Conservation (phyloP, 2,888 invertebrate species). For the Phyllotreta striolata region DNA sequence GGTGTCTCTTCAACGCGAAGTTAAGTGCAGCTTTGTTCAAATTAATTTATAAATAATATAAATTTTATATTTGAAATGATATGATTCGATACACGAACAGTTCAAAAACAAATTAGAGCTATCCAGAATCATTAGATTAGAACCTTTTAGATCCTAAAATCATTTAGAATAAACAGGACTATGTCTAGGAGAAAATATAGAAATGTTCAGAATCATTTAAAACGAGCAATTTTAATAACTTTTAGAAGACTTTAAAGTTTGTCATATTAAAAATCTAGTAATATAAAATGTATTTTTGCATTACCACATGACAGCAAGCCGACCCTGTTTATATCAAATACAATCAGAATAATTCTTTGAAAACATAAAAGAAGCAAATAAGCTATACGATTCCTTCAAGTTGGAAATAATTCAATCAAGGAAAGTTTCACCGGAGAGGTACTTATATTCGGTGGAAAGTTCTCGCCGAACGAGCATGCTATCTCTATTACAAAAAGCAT, state of each 20-base stretch:
- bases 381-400: slow-evolving; percentile 12
- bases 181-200: too few species aligned
- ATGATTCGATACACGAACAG: too few species aligned
- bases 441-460: slow-evolving; percentile 34
- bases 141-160: too few species aligned
- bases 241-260: too few species aligned
- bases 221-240: neutral
- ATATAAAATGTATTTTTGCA: too few species aligned
- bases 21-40: neutral
- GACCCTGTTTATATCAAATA: neutral
- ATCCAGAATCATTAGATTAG: too few species aligned
- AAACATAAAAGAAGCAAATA: slow-evolving; percentile 17
- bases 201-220: neutral
- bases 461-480: slow-evolving; percentile 36
- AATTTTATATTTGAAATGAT: too few species aligned
- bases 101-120: too few species aligned
- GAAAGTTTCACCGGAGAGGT: slow-evolving; percentile 3
- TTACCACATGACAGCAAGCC: too few species aligned
- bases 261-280: too few species aligned
- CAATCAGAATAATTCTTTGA: slow-evolving; percentile 1
- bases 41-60: too few species aligned
- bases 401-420: slow-evolving; percentile 27
- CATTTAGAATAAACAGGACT: too few species aligned
- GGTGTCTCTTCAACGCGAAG: neutral
- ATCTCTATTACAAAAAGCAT: slow-evolving; percentile 40